These are phyloP conservation scores for Metellina segmentata DNA, from an alignment of 2,888 invertebrate genomes.

Conservation along the genomic window DNA sequence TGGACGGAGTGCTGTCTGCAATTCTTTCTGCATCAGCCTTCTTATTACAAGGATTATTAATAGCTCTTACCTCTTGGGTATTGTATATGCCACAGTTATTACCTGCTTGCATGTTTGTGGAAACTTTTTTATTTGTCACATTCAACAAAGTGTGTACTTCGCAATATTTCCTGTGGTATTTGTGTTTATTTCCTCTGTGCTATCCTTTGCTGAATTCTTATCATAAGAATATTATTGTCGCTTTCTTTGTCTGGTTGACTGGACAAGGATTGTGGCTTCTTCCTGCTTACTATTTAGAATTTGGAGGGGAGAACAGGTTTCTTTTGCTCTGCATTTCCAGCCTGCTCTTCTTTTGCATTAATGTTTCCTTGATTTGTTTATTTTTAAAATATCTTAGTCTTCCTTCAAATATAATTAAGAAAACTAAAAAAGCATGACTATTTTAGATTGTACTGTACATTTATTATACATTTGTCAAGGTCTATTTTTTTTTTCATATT, in stretches of 20 bases:
- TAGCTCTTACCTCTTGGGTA: slow-evolving; percentile 56
- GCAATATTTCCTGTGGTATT: slow-evolving; percentile 98
- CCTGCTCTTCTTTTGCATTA: slow-evolving; percentile 90
- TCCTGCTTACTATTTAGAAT: slow-evolving; percentile 95
- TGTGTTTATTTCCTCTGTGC: slow-evolving; percentile 92
- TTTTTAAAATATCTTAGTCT: slow-evolving; percentile 11
- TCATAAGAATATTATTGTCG: slow-evolving; percentile 81
- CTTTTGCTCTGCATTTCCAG: slow-evolving; percentile 91
- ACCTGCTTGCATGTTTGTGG: slow-evolving; percentile 88
- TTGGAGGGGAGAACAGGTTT: slow-evolving; percentile 91
- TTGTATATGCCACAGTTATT: slow-evolving; percentile 86
- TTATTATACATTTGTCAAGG: too few relatives aligned
- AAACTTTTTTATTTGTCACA: slow-evolving; percentile 92
- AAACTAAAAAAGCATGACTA: neutral
- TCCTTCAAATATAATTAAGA: neutral
- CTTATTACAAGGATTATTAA: slow-evolving; percentile 75
- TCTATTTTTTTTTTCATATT: too few relatives aligned
- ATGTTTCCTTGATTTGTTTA: slow-evolving; percentile 85
- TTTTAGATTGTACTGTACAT: too few relatives aligned
- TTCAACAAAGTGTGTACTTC: slow-evolving; percentile 98
- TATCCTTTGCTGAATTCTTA: slow-evolving; percentile 86
- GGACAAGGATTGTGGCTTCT: slow-evolving; percentile 93
- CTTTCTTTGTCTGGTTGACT: slow-evolving; percentile 83
- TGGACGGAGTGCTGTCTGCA: slow-evolving; percentile 78
- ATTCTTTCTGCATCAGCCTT: slow-evolving; percentile 27